Base-by-base conservation (phyloP, 2,888 invertebrate genomes). In the Nesidiocoris tenuis region DNA sequence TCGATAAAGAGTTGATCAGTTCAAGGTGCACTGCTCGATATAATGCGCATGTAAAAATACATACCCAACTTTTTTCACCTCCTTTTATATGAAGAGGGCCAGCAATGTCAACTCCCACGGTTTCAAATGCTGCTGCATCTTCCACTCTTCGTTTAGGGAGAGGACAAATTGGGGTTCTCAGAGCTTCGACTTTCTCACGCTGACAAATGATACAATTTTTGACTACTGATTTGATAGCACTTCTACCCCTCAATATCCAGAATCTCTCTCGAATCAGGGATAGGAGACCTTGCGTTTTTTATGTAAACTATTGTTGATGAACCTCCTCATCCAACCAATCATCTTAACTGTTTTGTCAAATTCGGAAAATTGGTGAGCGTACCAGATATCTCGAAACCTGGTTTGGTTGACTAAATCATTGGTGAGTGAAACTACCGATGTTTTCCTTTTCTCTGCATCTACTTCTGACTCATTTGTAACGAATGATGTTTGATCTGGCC, bases 1-100 rank as follows among this genome's bases (percentile, higher is more conserved):
- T 39, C n/a, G 39, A 18, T 19, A 65, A 25, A 1, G 65, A 39
- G 3, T 7, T 9, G 18, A 65, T 19, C 16, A 65, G 0, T 39
- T 65, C 65, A 17, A 65, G 39, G 19, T 65, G 65, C 25, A 65
- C 25, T 65, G 65, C 65, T 1, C 65, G 24, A 18, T 65, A 65
- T 18, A 65, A 22, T 18, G 65, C 65, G 18, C 65, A 65, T 17
- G 65, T 39, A 54, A 18, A 65, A 65, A 65, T 39, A 1, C 25
- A 25, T 2, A 65, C 54, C 65, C 65, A 65, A 7, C 2, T 19
- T 19, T 65, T 65, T 19, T 1, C 18, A 17, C 39, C 39, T 7
- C 19, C 65, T 65, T 18, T 39, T 54, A 65, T 18, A 19, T 25
- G 18, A 7, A 65, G 18, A 1, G 65, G 65, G 0, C 65, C 65